phyloP scores from a whole-genome alignment of 2,888 invertebrate species.

The Cantharis lateralis region DNA sequence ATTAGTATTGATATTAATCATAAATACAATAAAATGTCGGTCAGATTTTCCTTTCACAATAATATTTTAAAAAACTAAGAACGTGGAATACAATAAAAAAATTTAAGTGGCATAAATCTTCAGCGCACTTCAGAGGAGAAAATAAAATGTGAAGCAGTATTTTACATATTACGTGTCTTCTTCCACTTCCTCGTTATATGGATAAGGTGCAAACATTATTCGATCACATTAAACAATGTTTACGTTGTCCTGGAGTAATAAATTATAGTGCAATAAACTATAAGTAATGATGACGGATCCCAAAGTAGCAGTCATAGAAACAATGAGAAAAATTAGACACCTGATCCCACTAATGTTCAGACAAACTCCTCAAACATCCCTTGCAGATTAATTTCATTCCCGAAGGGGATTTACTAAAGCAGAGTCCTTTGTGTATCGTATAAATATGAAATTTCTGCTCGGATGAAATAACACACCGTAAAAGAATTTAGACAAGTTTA shows the following conservation, averaged over 20 bases:
- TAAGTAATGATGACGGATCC: background rate
- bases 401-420: conserved; percentile 45
- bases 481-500: conserved; percentile 20
- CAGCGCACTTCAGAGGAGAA: background rate
- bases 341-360: conserved; percentile 44
- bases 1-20: conserved; percentile 47
- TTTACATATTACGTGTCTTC: background rate
- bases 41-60: conserved; percentile 16
- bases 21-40: conserved; percentile 27
- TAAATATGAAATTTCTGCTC: conserved; percentile 47
- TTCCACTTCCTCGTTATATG: background rate
- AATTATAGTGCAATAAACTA: background rate
- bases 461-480: conserved; percentile 50
- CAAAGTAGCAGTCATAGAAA: conserved; percentile 14
- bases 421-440: conserved; percentile 40
- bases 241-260: background rate
- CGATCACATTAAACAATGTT: background rate
- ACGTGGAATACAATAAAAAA: background rate
- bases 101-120: background rate
- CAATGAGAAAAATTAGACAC: conserved; percentile 37
- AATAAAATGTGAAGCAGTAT: background rate
- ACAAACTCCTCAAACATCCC: conserved; percentile 35
- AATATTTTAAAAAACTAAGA: background rate
- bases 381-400: conserved; percentile 46
- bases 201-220: background rate